These are phyloP conservation scores for Oncorhynchus nerka DNA, from an alignment of 2,113 vertebrate genomes.

Conservation along the genomic window DNA sequence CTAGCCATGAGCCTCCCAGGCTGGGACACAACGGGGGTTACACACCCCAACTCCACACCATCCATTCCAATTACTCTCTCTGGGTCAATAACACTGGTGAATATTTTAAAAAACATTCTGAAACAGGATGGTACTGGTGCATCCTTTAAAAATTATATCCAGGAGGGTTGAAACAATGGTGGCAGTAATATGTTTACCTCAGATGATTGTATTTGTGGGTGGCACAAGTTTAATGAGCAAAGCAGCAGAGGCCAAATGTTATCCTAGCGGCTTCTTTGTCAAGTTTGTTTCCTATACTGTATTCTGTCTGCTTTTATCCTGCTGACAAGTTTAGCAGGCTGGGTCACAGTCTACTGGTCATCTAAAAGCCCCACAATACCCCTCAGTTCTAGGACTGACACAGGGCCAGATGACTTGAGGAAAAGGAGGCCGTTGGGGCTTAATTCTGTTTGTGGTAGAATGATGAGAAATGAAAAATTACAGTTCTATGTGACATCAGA, in stretches of 20 bases:
- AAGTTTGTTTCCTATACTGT: conserved; percentile 31
- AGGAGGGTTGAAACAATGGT: neutral
- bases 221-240: too few relatives aligned
- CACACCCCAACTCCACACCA: neutral
- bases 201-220: neutral
- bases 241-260: neutral
- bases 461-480: conserved; percentile 33
- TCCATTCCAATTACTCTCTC: neutral
- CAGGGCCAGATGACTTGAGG: neutral
- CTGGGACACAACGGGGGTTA: neutral
- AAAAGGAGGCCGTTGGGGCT: conserved; percentile 6
- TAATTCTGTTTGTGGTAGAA: conserved; percentile 17
- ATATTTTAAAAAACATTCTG: neutral
- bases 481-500: conserved; percentile 23
- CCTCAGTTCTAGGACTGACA: conserved; percentile 17
- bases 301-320: neutral
- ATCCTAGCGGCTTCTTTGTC: conserved; percentile 21
- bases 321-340: neutral
- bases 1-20: neutral
- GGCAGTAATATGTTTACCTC: neutral
- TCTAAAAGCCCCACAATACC: conserved; percentile 40
- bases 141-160: neutral
- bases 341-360: conserved; percentile 48
- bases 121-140: neutral
- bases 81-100: neutral